These are phyloP conservation scores for Trachelipus rathkii DNA, from an alignment of 1,140 invertebrate genomes.

Conservation along the genomic window DNA sequence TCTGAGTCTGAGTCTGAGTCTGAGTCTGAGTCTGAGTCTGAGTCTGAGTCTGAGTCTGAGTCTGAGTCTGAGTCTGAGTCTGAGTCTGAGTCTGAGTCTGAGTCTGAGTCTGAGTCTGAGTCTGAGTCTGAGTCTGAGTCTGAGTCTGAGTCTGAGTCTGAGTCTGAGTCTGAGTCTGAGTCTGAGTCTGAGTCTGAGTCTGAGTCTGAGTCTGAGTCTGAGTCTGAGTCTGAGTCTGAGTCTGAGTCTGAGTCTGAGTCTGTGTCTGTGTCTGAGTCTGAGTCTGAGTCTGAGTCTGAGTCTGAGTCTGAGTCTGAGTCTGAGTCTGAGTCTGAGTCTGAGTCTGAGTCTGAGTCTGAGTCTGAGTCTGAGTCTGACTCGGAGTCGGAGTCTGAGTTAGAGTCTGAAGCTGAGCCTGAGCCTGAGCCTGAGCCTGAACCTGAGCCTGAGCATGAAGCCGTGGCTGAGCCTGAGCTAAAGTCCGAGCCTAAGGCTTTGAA, in stretches of 20 bases:
- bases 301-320: neutral
- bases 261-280: neutral
- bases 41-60: neutral
- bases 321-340: too few relatives aligned
- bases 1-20: constrained; percentile 12
- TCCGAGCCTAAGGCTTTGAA: neutral
- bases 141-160: neutral
- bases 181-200: neutral
- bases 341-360: too few relatives aligned
- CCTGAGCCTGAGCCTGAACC: too few relatives aligned
- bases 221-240: neutral
- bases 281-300: constrained; percentile 13
- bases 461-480: neutral
- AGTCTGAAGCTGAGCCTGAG: too few relatives aligned
- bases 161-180: constrained; percentile 1
- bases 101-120: constrained; percentile 4
- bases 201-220: neutral
- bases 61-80: neutral
- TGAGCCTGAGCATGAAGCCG: too few relatives aligned
- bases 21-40: constrained; percentile 18
- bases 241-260: constrained; percentile 1
- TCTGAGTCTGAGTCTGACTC: too few relatives aligned
- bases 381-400: too few relatives aligned
- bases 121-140: neutral
- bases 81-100: neutral